phyloP scores from a whole-genome alignment of 2,888 invertebrate species.

The Polydesmus complanatus region DNA sequence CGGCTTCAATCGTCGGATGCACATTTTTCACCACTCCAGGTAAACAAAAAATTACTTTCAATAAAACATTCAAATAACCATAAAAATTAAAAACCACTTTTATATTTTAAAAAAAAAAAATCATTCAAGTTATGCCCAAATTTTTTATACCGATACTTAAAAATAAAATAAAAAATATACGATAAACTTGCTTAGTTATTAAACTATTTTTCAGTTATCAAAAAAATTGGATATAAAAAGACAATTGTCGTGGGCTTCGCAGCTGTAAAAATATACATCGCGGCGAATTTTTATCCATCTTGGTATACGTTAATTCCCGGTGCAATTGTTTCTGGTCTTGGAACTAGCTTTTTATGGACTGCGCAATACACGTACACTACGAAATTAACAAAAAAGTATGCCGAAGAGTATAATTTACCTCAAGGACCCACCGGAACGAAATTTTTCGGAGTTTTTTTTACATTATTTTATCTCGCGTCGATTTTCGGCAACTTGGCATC shows the following conservation, averaged over 20 bases:
- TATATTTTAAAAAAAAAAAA: too few species aligned
- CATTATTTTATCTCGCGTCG: background rate
- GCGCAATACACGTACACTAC: background rate
- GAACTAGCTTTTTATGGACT: background rate
- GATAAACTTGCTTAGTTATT: too few species aligned
- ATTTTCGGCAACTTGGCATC: conserved; percentile 1
- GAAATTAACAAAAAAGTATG: background rate
- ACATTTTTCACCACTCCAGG: background rate
- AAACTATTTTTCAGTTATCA: too few species aligned
- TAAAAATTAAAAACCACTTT: too few species aligned
- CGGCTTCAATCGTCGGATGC: background rate
- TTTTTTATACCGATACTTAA: too few species aligned
- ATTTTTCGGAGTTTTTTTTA: background rate
- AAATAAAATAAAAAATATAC: too few species aligned
- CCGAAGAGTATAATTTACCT: background rate
- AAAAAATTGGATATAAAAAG: background rate
- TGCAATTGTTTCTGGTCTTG: background rate
- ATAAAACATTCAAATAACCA: too few species aligned
- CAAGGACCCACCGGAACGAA: background rate
- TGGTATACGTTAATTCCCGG: background rate
- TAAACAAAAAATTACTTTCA: too few species aligned
- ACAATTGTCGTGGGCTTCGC: background rate
- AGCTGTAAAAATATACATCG: background rate
- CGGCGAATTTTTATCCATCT: background rate
- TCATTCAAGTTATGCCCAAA: too few species aligned